phyloP scores from a whole-genome alignment of 2,113 vertebrate genomes.

The Clupea harengus region DNA sequence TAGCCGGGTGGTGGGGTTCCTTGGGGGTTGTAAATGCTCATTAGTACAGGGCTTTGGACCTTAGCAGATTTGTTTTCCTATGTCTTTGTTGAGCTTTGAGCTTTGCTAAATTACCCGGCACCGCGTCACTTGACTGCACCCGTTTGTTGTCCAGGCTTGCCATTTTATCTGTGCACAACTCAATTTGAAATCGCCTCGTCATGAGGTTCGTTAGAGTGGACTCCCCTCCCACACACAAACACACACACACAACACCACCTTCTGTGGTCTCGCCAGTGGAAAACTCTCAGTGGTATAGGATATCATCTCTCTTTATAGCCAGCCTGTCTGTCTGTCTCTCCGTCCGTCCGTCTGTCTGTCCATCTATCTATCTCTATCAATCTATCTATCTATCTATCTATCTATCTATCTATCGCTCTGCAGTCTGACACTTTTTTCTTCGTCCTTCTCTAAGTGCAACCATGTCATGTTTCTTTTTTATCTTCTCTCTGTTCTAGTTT shows the following conservation, averaged over 20 bases:
- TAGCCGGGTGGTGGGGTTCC: neutral
- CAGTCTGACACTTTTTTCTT: neutral
- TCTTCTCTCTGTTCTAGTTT: slow-evolving; percentile 1
- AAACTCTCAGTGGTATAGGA: neutral
- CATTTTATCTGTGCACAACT: slow-evolving; percentile 28
- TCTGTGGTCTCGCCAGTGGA: neutral
- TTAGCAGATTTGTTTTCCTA: neutral
- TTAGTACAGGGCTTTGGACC: slow-evolving; percentile 8
- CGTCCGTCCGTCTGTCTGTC: slow-evolving; percentile 23
- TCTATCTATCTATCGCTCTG: neutral
- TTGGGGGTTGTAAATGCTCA: neutral
- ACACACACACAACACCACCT: neutral
- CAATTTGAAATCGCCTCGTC: slow-evolving; percentile 31
- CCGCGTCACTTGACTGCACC: neutral
- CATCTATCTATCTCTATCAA: no score
- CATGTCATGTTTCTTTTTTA: neutral
- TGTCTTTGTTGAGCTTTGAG: neutral
- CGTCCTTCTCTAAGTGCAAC: neutral
- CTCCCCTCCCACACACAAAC: neutral
- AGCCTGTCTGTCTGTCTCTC: slow-evolving; percentile 24
- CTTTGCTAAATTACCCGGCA: neutral
- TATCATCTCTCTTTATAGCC: neutral
- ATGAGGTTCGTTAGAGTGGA: slow-evolving; percentile 29
- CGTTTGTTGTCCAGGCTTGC: neutral
- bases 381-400: neutral